Evolutionary conservation across 1,140 invertebrate species (phyloP).

Genomic region (Drosophila ogumai): DNA sequence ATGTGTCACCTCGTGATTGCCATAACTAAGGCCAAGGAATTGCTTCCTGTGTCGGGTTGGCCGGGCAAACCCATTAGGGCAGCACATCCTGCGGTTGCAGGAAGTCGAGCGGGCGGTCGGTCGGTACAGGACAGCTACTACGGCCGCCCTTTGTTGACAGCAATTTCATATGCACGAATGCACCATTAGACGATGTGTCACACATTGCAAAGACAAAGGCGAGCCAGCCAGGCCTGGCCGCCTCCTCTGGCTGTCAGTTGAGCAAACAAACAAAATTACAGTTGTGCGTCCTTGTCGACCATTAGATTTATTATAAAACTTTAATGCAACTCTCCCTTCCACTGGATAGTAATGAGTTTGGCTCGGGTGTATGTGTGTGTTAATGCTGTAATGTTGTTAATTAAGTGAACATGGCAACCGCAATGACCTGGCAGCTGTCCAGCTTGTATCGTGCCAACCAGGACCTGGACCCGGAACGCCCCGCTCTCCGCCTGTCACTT

Average conservation of each 20-base stretch:
- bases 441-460: conserved; percentile 25
- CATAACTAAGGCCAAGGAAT: conserved; percentile 49
- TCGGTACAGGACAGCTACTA: neutral
- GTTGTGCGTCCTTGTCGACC: conserved; percentile 58
- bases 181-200: conserved; percentile 58
- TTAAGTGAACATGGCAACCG: conserved; percentile 58
- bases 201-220: conserved; percentile 55
- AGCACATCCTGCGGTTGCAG: conserved; percentile 64
- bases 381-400: conserved; percentile 70
- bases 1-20: conserved; percentile 55
- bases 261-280: conserved; percentile 60
- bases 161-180: conserved; percentile 79
- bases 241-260: conserved; percentile 24
- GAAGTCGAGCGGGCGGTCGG: conserved; percentile 36
- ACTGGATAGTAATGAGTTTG: conserved; percentile 2
- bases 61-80: conserved; percentile 70
- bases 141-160: conserved; percentile 56
- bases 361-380: conserved; percentile 31
- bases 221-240: neutral
- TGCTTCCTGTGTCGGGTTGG: conserved; percentile 42
- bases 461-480: neutral
- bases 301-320: conserved; percentile 62
- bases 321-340: conserved; percentile 36
- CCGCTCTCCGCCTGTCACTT: conserved; percentile 36
- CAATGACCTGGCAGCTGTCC: conserved; percentile 46